phyloP scores from a whole-genome alignment of 2,888 invertebrate species.

The Melieria picta region DNA sequence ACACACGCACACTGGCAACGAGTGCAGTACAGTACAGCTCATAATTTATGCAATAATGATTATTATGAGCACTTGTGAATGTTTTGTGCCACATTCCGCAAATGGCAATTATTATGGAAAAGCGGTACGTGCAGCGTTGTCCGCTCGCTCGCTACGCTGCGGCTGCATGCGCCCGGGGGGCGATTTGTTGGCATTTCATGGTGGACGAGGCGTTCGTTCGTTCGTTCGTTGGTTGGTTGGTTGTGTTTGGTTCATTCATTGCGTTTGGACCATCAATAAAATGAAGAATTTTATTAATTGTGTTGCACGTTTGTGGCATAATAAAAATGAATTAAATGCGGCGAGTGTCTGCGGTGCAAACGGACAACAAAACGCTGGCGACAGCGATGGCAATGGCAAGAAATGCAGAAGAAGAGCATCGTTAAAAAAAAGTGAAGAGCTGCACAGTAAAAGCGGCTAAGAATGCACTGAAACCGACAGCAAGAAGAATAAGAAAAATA shows the following conservation, averaged over 20 bases:
- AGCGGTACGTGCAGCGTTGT: conserved; percentile 4
- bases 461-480: conserved; percentile 7
- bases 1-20: neutral
- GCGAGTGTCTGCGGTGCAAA: conserved; percentile 1
- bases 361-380: neutral
- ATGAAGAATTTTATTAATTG: conserved; percentile 37
- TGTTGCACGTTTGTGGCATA: conserved; percentile 37
- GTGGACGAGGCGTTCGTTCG: neutral
- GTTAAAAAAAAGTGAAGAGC: neutral
- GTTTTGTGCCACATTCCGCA: conserved; percentile 33
- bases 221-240: neutral
- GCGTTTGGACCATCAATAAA: conserved; percentile 37
- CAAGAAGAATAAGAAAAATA: neutral
- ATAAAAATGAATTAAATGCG: conserved; percentile 34
- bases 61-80: conserved; percentile 19
- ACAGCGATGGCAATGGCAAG: neutral
- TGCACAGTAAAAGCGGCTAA: neutral
- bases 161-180: neutral
- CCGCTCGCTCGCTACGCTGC: neutral
- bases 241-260: conserved; percentile 8
- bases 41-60: conserved; percentile 35
- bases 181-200: too few relatives aligned
- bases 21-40: conserved; percentile 1
- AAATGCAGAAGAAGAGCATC: neutral
- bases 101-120: conserved; percentile 36